Evolutionary conservation across 2,888 invertebrate species (phyloP).

Genomic region (Drosophila flavopinicola): DNA sequence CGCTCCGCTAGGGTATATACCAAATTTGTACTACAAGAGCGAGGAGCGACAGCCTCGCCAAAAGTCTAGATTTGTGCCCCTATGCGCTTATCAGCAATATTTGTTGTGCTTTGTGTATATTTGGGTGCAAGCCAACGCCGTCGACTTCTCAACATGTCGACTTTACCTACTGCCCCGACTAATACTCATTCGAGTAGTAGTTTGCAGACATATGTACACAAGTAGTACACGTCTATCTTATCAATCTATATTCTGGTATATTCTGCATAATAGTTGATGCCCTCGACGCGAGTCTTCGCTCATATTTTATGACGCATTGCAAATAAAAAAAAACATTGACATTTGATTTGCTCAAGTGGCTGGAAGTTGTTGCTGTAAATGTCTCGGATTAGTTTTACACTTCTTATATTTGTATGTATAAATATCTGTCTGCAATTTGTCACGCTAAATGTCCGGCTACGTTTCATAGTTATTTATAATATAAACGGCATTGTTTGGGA

Average conservation of each 20-base stretch:
- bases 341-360: slow-evolving; percentile 17
- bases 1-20: background rate
- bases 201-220: slow-evolving; percentile 10
- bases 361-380: slow-evolving; percentile 1
- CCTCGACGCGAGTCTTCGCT: slow-evolving; percentile 26
- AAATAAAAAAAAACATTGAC: background rate
- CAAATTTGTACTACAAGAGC: background rate
- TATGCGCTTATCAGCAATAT: slow-evolving; percentile 42
- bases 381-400: slow-evolving; percentile 7
- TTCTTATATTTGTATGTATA: background rate
- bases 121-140: slow-evolving; percentile 48
- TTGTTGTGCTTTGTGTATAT: slow-evolving; percentile 12
- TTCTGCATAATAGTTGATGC: slow-evolving; percentile 44
- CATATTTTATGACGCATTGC: slow-evolving; percentile 22
- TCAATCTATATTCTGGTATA: slow-evolving; percentile 39
- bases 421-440: slow-evolving; percentile 12
- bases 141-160: slow-evolving; percentile 41
- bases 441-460: slow-evolving; percentile 7
- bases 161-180: slow-evolving; percentile 36
- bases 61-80: slow-evolving; percentile 5
- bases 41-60: background rate
- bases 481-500: background rate
- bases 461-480: background rate
- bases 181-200: slow-evolving; percentile 1
- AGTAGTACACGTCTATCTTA: slow-evolving; percentile 38